A percentile compares a stretch with the other conserved stretches of the same genome.
phyloP scores from a whole-genome alignment of 2,113 vertebrate genomes.

The Tamias sibiricus region DNA sequence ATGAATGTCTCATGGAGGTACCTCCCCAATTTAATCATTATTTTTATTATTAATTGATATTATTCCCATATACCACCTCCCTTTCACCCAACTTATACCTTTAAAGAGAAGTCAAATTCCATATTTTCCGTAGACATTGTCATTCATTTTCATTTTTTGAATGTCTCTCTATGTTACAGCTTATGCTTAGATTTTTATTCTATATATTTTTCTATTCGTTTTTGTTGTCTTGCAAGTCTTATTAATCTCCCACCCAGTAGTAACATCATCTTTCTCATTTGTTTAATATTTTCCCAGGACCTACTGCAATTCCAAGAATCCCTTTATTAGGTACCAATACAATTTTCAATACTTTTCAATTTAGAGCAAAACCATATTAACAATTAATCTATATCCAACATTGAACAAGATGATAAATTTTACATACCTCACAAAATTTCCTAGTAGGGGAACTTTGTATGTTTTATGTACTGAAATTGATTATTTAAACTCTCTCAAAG shows the following conservation, averaged over 20 bases:
- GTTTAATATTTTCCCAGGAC: neutral
- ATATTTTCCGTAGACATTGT: neutral
- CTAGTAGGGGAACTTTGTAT: neutral
- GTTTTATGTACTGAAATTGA: constrained; percentile 15
- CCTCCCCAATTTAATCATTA: neutral
- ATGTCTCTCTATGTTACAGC: neutral
- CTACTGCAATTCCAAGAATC: neutral
- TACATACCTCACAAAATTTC: neutral
- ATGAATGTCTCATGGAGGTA: neutral
- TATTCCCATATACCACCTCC: neutral
- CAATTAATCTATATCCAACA: neutral
- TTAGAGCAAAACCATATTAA: neutral
- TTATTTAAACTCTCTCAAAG: constrained; percentile 5
- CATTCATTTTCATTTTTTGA: neutral
- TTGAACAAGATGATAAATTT: neutral
- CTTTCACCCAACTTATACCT: neutral
- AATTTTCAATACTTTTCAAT: constrained; percentile 16
- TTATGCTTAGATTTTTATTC: neutral
- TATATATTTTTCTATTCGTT: neutral
- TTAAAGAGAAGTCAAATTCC: neutral
- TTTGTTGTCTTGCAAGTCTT: neutral
- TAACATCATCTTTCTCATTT: neutral
- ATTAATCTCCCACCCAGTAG: neutral
- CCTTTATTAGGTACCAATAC: neutral
- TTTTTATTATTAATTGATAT: neutral